Evolutionary conservation across 2,113 vertebrate species (phyloP).

Genomic region (Xenotilapia caudafasciata): DNA sequence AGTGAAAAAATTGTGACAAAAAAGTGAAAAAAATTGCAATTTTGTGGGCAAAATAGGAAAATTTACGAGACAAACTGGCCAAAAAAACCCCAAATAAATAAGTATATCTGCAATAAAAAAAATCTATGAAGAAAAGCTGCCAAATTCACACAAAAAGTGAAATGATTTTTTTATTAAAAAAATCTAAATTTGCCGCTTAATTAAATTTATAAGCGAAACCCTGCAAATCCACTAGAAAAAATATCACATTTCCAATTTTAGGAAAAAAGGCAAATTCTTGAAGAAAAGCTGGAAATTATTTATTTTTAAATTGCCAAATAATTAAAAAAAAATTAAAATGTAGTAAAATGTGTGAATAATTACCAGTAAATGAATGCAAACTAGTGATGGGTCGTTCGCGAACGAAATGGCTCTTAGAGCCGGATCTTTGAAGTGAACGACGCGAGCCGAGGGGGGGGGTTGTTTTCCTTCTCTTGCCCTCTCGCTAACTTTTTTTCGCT

Average conservation of each 20-base stretch:
- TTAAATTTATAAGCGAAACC: background rate
- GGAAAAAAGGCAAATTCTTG: background rate
- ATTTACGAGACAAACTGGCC: background rate
- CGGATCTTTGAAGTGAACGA: too few relatives aligned
- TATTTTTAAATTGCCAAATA: background rate
- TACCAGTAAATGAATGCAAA: background rate
- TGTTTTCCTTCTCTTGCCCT: too few relatives aligned
- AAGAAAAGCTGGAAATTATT: background rate
- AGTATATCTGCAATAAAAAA: background rate
- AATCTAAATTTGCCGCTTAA: background rate
- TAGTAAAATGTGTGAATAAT: background rate
- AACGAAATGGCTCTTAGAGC: too few relatives aligned
- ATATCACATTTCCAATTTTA: background rate
- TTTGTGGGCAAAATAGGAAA: background rate
- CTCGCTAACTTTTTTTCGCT: too few relatives aligned
- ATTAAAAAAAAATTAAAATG: background rate
- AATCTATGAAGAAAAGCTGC: background rate
- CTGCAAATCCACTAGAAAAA: background rate
- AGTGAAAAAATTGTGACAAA: background rate
- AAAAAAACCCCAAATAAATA: fast-evolving
- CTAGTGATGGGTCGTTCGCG: background rate
- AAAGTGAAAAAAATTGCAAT: background rate
- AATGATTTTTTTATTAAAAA: background rate
- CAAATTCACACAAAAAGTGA: background rate
- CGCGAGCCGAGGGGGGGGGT: too few relatives aligned